A percentile compares a stretch with the other conserved stretches of the same genome.
Conservation (phyloP, 2,888 invertebrate species). For the Malachius bipustulatus region DNA sequence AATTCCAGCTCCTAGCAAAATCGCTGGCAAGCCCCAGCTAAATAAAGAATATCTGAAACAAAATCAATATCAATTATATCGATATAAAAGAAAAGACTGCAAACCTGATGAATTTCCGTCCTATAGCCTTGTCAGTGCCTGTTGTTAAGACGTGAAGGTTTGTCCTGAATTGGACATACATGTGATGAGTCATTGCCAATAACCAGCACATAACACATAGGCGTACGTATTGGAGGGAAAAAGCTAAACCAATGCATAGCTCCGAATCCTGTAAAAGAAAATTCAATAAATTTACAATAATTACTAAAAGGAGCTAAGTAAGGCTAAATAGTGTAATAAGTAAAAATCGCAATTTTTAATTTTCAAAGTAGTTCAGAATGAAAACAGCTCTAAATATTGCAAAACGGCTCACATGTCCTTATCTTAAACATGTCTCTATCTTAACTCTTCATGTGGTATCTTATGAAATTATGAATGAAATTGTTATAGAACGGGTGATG, state of each 20-base stretch:
- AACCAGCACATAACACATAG: constrained; percentile 57
- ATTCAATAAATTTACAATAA: too few species aligned
- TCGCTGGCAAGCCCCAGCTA: constrained; percentile 52
- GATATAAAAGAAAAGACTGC: constrained; percentile 12
- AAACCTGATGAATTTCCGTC: constrained; percentile 36
- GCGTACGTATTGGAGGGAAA: constrained; percentile 51
- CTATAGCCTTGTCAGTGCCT: constrained; percentile 36
- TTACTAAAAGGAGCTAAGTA: too few species aligned
- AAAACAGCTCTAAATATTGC: too few species aligned
- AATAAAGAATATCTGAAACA: constrained; percentile 46
- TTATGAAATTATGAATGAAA: too few species aligned
- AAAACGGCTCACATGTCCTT: too few species aligned
- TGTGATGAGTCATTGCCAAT: constrained; percentile 52
- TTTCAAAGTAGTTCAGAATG: too few species aligned
- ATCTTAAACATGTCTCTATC: too few species aligned
- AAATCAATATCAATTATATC: background rate
- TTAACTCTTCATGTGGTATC: too few species aligned
- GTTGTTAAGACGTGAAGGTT: constrained; percentile 38
- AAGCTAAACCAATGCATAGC: constrained; percentile 47
- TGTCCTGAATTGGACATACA: constrained; percentile 42
- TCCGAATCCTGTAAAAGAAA: constrained; percentile 44
- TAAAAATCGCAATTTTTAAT: too few species aligned
- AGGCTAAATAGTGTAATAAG: too few species aligned
- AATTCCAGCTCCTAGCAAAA: constrained; percentile 42
- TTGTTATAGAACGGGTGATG: too few species aligned